These are phyloP conservation scores for Piprites chloris DNA, from an alignment of 2,113 vertebrate genomes.

Conservation along the genomic window DNA sequence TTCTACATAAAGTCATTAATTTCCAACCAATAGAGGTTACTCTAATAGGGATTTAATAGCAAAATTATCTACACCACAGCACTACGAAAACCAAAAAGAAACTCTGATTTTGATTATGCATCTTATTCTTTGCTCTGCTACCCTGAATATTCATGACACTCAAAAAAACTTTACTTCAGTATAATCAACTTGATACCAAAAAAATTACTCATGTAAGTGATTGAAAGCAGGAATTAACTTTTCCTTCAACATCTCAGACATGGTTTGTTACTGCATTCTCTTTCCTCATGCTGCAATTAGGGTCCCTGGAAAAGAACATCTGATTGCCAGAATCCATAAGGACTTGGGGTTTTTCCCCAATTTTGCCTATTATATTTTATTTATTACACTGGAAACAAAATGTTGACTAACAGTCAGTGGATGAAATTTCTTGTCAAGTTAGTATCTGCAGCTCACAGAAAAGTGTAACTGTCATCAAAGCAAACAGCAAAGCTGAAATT, in stretches of 20 bases:
- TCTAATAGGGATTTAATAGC: neutral
- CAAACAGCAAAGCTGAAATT: neutral
- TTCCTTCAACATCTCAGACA: neutral
- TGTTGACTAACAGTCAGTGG: neutral
- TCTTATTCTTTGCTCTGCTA: neutral
- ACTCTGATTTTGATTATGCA: neutral
- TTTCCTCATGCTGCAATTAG: neutral
- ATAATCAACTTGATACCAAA: neutral
- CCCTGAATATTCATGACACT: neutral
- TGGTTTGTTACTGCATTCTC: neutral
- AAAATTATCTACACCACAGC: neutral
- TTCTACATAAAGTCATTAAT: neutral
- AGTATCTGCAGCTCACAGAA: neutral
- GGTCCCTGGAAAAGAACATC: neutral
- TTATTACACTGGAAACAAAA: neutral
- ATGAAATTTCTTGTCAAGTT: neutral
- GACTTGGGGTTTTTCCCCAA: neutral
- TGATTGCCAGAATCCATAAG: neutral
- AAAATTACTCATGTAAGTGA: neutral
- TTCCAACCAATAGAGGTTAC: neutral
- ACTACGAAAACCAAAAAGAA: neutral
- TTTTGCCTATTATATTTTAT: neutral
- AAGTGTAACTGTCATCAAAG: neutral
- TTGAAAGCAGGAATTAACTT: neutral
- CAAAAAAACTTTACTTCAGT: neutral